Percentiles rank a stretch among this genome's conserved stretches.
Conservation (phyloP, 2,888 invertebrate genomes). For the Sarcophaga carnaria region DNA sequence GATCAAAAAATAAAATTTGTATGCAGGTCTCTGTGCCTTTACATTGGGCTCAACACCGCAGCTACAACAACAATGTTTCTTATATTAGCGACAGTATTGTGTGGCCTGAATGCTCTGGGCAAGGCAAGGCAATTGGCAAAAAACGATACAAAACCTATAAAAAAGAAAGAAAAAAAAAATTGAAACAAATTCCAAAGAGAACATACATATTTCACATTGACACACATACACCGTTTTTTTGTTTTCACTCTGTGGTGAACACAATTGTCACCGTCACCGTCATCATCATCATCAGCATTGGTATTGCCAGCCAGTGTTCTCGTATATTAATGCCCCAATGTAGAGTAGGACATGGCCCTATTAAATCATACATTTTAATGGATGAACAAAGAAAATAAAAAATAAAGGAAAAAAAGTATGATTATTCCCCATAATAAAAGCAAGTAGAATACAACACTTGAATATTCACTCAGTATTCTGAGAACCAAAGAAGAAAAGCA, state of each 20-base stretch:
- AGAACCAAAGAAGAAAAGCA: not conserved
- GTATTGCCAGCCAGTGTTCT: conserved; percentile 1
- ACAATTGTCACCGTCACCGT: conserved; percentile 46
- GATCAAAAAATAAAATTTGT: conserved; percentile 56
- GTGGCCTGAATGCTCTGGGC: conserved; percentile 5
- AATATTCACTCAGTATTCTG: not conserved
- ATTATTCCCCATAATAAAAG: not conserved
- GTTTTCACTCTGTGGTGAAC: conserved; percentile 58
- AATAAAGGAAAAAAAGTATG: not conserved
- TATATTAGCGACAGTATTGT: conserved; percentile 33
- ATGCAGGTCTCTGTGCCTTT: conserved; percentile 40
- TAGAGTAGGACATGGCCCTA: conserved; percentile 62
- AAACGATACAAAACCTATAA: not conserved
- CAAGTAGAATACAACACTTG: not conserved
- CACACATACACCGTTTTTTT: conserved; percentile 49
- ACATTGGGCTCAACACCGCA: not conserved
- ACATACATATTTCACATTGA: conserved; percentile 51
- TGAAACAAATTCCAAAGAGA: no score
- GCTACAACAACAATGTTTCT: conserved; percentile 7
- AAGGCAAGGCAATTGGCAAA: conserved; percentile 4
- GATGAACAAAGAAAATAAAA: not conserved
- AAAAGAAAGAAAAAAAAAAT: conserved; percentile 33
- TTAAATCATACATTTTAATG: conserved; percentile 51
- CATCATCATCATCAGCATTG: not conserved
- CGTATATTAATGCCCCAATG: conserved; percentile 4